phyloP scores from a whole-genome alignment of 1,140 invertebrate genomes.

The Drosophila ficusphila region DNA sequence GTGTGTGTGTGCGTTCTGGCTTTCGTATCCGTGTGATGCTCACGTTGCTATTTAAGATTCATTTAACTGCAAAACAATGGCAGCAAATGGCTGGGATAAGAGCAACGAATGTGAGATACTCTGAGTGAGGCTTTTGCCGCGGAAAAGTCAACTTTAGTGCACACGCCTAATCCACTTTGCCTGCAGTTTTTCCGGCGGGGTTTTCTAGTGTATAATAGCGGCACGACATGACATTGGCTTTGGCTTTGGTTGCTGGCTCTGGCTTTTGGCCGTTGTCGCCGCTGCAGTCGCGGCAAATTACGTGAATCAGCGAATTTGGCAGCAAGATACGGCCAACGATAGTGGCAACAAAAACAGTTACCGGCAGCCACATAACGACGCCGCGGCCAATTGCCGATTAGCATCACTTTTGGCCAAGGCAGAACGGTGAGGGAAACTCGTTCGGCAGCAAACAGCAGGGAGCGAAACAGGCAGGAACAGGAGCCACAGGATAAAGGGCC shows the following conservation, averaged over 20 bases:
- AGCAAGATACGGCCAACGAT: slow-evolving; percentile 56
- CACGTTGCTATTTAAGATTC: slow-evolving; percentile 53
- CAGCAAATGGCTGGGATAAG: slow-evolving; percentile 6
- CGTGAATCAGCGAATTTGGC: slow-evolving; percentile 67
- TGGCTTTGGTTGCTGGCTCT: slow-evolving; percentile 19
- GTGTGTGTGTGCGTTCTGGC: neutral
- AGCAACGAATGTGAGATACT: slow-evolving; percentile 27
- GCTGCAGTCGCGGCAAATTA: slow-evolving; percentile 46
- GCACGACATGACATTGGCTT: slow-evolving; percentile 26
- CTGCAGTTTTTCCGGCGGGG: slow-evolving; percentile 8
- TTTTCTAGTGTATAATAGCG: slow-evolving; percentile 31
- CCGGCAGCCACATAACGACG: slow-evolving; percentile 54
- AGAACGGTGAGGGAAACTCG: slow-evolving; percentile 21
- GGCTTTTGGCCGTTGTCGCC: slow-evolving; percentile 29
- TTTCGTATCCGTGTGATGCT: slow-evolving; percentile 25
- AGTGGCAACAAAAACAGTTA: slow-evolving; percentile 30
- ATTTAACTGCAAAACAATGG: slow-evolving; percentile 53
- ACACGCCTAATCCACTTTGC: slow-evolving; percentile 9
- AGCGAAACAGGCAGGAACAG: neutral
- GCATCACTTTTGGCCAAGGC: slow-evolving; percentile 47
- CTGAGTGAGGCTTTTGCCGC: slow-evolving; percentile 2
- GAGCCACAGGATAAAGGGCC: slow-evolving; percentile 6
- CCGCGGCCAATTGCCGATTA: slow-evolving; percentile 75
- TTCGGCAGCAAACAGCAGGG: slow-evolving; percentile 23
- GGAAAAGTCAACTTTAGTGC: slow-evolving; percentile 15